These are phyloP conservation scores for Eupithecia subumbrata DNA, from an alignment of 2,888 invertebrate genomes.

Conservation along the genomic window DNA sequence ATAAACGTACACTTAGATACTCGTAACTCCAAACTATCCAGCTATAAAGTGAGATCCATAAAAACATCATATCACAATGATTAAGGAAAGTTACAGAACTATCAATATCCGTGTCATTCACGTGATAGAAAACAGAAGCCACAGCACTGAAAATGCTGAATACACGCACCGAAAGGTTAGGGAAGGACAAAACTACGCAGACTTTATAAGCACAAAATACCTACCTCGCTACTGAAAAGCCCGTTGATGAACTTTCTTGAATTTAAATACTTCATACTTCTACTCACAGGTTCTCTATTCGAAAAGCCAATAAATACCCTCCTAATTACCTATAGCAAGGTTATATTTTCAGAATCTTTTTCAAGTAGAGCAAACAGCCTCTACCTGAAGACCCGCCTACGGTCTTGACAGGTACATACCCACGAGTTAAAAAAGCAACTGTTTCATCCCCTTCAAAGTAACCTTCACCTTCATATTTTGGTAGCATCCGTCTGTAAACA, in stretches of 20 bases:
- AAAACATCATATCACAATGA: neutral
- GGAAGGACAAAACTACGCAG: neutral
- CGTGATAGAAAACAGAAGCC: conserved; percentile 3
- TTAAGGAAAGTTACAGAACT: neutral
- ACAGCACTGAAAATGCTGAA: neutral
- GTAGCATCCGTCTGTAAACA: conserved; percentile 10
- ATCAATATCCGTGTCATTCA: neutral
- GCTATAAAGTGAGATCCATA: neutral
- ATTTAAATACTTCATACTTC: neutral
- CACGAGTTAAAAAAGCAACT: neutral
- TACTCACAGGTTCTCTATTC: neutral
- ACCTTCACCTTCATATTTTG: neutral
- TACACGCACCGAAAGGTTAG: neutral
- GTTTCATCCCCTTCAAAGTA: neutral
- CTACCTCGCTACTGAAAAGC: neutral
- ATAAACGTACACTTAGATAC: too few species aligned
- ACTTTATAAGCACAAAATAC: neutral
- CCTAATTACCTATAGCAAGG: neutral
- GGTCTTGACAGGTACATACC: neutral
- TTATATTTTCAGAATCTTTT: neutral
- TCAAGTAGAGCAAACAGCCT: neutral
- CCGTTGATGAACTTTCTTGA: neutral
- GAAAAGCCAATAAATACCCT: neutral
- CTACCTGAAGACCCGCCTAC: neutral
- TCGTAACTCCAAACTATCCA: too few species aligned